Evolutionary conservation across 2,888 invertebrate species (phyloP).

Genomic region (Coleophora deauratella): DNA sequence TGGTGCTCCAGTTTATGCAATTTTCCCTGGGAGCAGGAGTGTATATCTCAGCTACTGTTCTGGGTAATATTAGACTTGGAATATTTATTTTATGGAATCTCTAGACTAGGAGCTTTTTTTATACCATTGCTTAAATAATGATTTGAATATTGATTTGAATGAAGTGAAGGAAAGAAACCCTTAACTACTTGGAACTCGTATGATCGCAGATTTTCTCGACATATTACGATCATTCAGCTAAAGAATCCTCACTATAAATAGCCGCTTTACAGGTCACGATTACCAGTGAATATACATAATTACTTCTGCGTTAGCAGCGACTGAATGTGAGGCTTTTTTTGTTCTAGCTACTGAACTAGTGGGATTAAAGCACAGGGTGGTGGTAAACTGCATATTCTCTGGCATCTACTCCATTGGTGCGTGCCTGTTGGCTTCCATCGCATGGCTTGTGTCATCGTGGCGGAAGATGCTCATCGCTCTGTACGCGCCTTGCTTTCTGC

Average conservation of each 20-base stretch:
- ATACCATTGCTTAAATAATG: not conserved
- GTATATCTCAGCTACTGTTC: slow-evolving; percentile 60
- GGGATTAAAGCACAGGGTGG: slow-evolving; percentile 76
- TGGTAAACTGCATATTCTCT: slow-evolving; percentile 76
- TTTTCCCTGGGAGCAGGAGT: slow-evolving; percentile 58
- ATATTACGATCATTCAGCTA: no score
- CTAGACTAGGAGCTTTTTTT: not conserved
- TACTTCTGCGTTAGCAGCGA: not conserved
- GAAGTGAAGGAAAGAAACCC: not conserved
- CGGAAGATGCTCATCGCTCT: slow-evolving; percentile 72
- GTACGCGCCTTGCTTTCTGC: slow-evolving; percentile 76
- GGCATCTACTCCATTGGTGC: slow-evolving; percentile 79
- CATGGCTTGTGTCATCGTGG: slow-evolving; percentile 78
- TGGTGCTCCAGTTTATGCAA: slow-evolving; percentile 50
- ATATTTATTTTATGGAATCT: not conserved
- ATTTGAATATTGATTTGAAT: not conserved
- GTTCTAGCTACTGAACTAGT: slow-evolving; percentile 77
- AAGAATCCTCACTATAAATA: no score
- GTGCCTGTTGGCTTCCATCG: slow-evolving; percentile 73
- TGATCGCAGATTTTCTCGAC: no score
- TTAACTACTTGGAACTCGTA: not conserved
- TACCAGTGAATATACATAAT: not conserved
- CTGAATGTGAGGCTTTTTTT: not conserved
- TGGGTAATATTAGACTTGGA: slow-evolving; percentile 33
- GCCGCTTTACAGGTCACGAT: not conserved